Base-by-base conservation (phyloP, 2,113 vertebrate species). In the Melospiza melodia region DNA sequence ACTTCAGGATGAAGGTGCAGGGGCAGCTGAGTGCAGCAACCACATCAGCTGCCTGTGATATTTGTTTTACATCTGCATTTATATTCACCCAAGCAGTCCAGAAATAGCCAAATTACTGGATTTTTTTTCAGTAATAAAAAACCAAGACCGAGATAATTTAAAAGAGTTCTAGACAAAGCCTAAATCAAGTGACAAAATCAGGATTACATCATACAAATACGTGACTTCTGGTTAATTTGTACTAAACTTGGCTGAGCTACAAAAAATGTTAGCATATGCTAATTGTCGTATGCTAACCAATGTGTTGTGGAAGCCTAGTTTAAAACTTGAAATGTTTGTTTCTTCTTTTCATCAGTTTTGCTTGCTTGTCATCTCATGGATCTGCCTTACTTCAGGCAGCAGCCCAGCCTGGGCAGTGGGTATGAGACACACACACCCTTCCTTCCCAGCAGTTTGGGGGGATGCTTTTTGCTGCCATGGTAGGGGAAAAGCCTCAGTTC, bases 251-350 rank as follows among this genome's bases (percentile, higher is more conserved):
- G 69, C 92, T 91, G 62, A 49, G 52, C 78, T 82, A 24, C 68
- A 94, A 83, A 86, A 87, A 73, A 63, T 58, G 41, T 52, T 61
- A 84, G 61, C 84, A 43, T 89, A 89, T 84, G 81, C 48, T 94
- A 87, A 93, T 91, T 87, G 54, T 84, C 81, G 6, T 59, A 79
- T 82, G 74, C 66, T 95, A 91, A 71, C 9, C 1, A 90, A 58
- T 30, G 67, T 12, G 16, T 75, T 51, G 54, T 76, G 67, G 75
- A 79, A 92, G 71, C 78, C 59, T 69, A 46, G 72, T 86, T 93
- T 87, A n/a, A 96, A 93, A 94, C 87, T 91, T 76, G 74, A 95
- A 95, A 94, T 91, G 63, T 96, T 94, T 95, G 52, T 91, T 95
- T 79, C 74, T 91, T 89, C 74, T 90, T 90, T 87, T 93, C 82